Percentiles rank a stretch among this genome's conserved stretches.
phyloP scores from a whole-genome alignment of 1,140 invertebrate species.

The Drosophila pallidifrons region DNA sequence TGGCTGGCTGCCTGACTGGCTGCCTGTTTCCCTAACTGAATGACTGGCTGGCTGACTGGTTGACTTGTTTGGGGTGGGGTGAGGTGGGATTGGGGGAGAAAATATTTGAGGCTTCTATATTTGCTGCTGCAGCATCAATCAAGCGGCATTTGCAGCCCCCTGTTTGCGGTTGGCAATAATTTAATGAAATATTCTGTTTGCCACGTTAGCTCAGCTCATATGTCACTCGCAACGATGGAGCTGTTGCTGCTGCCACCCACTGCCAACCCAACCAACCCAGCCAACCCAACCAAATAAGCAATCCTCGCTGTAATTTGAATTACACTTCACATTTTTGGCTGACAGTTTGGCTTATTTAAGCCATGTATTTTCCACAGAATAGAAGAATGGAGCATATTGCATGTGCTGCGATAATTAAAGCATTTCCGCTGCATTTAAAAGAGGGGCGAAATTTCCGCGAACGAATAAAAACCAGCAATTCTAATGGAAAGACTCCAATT shows the following conservation, averaged over 20 bases:
- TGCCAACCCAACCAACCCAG: neutral
- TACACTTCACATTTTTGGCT: slow-evolving; percentile 61
- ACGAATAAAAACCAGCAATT: slow-evolving; percentile 13
- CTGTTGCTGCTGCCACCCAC: slow-evolving; percentile 1
- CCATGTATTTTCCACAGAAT: slow-evolving; percentile 43
- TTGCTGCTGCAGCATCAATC: slow-evolving; percentile 59
- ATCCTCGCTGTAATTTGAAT: slow-evolving; percentile 53
- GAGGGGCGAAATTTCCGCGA: slow-evolving; percentile 24
- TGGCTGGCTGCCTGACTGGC: neutral
- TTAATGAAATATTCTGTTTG: slow-evolving; percentile 78
- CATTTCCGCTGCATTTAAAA: slow-evolving; percentile 61
- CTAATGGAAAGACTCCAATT: neutral
- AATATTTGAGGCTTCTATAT: neutral
- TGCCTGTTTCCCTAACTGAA: neutral
- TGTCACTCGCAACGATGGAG: slow-evolving; percentile 17
- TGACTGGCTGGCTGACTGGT: neutral
- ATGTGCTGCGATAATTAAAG: slow-evolving; percentile 66
- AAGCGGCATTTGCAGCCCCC: slow-evolving; percentile 56
- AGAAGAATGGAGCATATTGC: slow-evolving; percentile 45
- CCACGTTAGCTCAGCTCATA: slow-evolving; percentile 39
- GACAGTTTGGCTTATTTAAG: slow-evolving; percentile 62
- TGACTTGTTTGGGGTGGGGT: neutral
- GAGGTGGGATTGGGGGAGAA: neutral
- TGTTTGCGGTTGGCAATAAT: slow-evolving; percentile 64
- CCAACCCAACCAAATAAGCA: slow-evolving; percentile 23